phyloP scores from a whole-genome alignment of 2,888 invertebrate genomes.

The Lydus trimaculatus region DNA sequence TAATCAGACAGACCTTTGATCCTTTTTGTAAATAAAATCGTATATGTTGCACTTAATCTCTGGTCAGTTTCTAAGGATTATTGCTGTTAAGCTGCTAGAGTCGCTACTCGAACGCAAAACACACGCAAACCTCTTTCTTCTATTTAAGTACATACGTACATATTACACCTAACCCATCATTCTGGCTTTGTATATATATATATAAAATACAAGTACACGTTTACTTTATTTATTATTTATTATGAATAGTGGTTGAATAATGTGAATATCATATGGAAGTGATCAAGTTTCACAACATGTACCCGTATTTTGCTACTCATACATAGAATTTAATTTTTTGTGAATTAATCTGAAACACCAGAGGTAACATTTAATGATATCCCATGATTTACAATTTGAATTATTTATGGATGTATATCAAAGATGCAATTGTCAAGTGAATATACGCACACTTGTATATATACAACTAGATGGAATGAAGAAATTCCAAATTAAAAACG shows the following conservation, averaged over 20 bases:
- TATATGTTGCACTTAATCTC: neutral
- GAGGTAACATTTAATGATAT: slow-evolving; percentile 15
- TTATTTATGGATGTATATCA: neutral
- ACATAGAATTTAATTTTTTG: neutral
- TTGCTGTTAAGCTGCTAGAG: neutral
- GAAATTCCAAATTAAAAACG: slow-evolving; percentile 27
- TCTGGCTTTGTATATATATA: neutral
- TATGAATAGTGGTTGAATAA: neutral
- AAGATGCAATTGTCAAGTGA: neutral
- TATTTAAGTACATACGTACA: neutral
- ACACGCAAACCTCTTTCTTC: neutral
- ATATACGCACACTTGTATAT: slow-evolving; percentile 17
- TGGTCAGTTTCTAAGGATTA: neutral
- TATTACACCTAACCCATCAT: slow-evolving; percentile 1
- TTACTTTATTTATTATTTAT: neutral
- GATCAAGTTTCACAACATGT: neutral
- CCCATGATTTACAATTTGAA: slow-evolving; percentile 2
- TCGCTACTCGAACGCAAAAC: neutral
- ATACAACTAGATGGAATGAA: slow-evolving; percentile 29
- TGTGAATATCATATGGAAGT: neutral
- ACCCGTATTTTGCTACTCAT: neutral
- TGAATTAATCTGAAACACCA: neutral
- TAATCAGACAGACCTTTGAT: neutral
- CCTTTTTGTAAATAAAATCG: neutral
- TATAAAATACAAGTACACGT: neutral